Percentiles rank a stretch among this genome's conserved stretches.
Evolutionary conservation across 2,888 invertebrate genomes (phyloP).

Genomic region (Cryptops parisi): DNA sequence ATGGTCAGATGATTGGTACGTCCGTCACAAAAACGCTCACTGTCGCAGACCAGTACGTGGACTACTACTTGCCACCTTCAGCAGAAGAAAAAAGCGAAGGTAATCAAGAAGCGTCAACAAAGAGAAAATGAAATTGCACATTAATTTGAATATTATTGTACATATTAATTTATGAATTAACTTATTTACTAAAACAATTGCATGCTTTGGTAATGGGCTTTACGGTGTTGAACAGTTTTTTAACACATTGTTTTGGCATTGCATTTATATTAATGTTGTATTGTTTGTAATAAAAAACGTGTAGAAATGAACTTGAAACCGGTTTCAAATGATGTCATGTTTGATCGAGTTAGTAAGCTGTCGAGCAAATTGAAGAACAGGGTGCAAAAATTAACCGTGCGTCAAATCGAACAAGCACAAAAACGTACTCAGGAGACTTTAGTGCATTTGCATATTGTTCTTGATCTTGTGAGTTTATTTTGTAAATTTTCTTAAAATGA

Average conservation of each 20-base stretch:
- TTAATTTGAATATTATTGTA: not conserved
- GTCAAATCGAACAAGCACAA: constrained; percentile 11
- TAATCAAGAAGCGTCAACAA: not conserved
- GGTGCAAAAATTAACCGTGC: not conserved
- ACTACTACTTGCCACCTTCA: constrained; percentile 53
- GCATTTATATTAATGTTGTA: no score
- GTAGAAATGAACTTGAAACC: no score
- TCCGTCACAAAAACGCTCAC: constrained; percentile 43
- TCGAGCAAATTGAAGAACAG: constrained; percentile 11
- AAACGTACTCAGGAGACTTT: constrained; percentile 12
- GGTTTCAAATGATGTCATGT: constrained; percentile 2
- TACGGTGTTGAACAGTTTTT: not conserved
- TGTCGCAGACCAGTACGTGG: constrained; percentile 53
- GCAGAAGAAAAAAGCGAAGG: constrained; percentile 35
- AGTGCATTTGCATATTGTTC: constrained; percentile 4
- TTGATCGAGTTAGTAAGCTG: not conserved
- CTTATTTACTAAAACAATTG: not conserved
- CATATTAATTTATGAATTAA: not conserved
- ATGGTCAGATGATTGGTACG: constrained; percentile 19
- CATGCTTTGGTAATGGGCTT: not conserved
- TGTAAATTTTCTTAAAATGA: not conserved
- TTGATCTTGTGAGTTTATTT: constrained; percentile 5
- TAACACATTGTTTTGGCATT: no score
- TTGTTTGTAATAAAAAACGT: no score
- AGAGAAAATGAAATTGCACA: not conserved